These are phyloP conservation scores for Mormyrops boulengeri DNA, from an alignment of 2,797 vertebrate species.

Conservation along the genomic window DNA sequence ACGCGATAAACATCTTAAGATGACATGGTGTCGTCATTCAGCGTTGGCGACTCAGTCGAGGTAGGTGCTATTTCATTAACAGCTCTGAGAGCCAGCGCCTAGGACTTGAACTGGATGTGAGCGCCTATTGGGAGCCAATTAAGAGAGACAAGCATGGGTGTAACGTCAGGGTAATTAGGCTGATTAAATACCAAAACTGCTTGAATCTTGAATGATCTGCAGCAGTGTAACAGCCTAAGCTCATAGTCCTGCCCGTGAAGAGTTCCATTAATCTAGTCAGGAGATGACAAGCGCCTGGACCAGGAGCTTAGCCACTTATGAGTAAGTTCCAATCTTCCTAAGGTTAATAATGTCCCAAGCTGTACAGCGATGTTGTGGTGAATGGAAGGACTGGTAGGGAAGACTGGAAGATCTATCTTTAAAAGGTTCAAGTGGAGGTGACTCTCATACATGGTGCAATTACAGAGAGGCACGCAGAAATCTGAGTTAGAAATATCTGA, in stretches of 20 bases:
- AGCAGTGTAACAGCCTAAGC: not conserved
- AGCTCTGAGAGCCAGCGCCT: not conserved
- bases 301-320: not conserved
- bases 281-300: not conserved
- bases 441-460: not conserved
- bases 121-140: not conserved
- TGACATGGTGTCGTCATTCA: not conserved
- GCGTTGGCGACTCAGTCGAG: not conserved
- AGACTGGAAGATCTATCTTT: not conserved
- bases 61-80: not conserved
- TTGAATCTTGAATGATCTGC: not conserved
- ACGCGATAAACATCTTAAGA: not conserved
- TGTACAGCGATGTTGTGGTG: not conserved
- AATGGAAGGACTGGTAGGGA: not conserved
- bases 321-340: not conserved
- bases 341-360: constrained; percentile 1
- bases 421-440: not conserved
- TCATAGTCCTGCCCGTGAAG: not conserved
- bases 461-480: not conserved
- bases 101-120: not conserved
- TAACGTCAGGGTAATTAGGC: not conserved
- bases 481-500: not conserved
- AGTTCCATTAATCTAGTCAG: not conserved
- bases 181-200: not conserved
- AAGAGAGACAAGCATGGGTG: not conserved